These are phyloP conservation scores for Escarpia spicata DNA, from an alignment of 2,888 invertebrate species.

Conservation along the genomic window DNA sequence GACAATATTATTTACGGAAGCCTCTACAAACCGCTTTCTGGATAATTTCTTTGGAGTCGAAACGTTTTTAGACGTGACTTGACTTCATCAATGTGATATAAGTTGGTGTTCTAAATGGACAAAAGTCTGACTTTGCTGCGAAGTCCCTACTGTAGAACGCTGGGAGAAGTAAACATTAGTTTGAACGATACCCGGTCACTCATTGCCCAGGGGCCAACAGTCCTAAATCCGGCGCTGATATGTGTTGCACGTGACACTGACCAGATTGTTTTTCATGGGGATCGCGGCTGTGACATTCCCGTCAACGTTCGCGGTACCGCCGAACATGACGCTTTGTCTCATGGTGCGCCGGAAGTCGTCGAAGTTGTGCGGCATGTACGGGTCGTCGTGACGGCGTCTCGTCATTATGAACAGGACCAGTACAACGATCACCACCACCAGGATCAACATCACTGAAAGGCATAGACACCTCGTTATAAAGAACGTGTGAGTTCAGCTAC, in stretches of 20 bases:
- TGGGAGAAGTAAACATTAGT: no score
- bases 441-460: neutral
- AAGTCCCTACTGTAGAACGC: no score
- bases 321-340: neutral
- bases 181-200: no score
- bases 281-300: neutral
- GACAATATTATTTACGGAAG: no score
- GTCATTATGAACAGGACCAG: neutral
- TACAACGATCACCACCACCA: neutral
- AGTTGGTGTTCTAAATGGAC: no score
- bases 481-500: neutral
- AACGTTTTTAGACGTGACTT: no score
- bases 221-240: neutral
- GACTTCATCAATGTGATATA: no score
- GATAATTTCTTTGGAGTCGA: no score
- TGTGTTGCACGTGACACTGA: neutral
- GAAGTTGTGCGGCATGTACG: neutral
- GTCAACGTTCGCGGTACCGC: neutral
- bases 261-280: neutral
- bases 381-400: neutral
- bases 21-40: no score
- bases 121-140: no score
- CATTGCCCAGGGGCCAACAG: neutral
- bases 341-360: neutral
- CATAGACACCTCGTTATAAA: neutral